Evolutionary conservation across 2,113 vertebrate genomes (phyloP).

Genomic region (Anolis carolinensis): DNA sequence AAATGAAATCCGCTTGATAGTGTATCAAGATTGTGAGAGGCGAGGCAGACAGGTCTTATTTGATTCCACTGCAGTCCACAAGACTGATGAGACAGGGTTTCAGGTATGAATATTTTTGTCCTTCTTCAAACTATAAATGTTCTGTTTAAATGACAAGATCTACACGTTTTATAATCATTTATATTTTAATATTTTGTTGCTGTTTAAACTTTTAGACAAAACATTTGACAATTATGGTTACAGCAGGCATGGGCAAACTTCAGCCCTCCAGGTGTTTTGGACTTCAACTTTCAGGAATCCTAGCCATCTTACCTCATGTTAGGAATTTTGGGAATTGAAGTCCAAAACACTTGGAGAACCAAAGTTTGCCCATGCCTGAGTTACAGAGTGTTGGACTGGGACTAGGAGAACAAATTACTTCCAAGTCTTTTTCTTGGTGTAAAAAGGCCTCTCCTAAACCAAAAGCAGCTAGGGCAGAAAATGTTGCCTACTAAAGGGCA

Average conservation of each 20-base stretch:
- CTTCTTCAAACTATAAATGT: background rate
- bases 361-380: too few species aligned
- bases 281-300: too few species aligned
- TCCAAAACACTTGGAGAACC: too few species aligned
- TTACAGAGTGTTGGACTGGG: background rate
- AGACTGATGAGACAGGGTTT: conserved; percentile 71
- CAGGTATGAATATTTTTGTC: conserved; percentile 72
- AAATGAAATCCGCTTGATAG: conserved; percentile 86
- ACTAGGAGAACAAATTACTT: background rate
- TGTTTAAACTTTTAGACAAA: background rate
- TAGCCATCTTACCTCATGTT: too few species aligned
- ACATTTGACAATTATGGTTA: background rate
- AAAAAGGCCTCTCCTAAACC: too few species aligned
- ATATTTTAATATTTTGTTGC: background rate
- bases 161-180: background rate
- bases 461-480: too few species aligned
- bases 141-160: background rate
- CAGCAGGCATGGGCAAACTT: too few species aligned
- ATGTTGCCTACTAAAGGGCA: too few species aligned
- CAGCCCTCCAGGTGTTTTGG: too few species aligned
- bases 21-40: conserved; percentile 90
- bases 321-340: too few species aligned
- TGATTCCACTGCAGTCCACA: conserved; percentile 86
- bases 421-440: too few species aligned
- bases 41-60: conserved; percentile 88